Percentiles rank a stretch among this genome's conserved stretches.
phyloP scores from a whole-genome alignment of 2,113 vertebrate genomes.

The Rhineura floridana region DNA sequence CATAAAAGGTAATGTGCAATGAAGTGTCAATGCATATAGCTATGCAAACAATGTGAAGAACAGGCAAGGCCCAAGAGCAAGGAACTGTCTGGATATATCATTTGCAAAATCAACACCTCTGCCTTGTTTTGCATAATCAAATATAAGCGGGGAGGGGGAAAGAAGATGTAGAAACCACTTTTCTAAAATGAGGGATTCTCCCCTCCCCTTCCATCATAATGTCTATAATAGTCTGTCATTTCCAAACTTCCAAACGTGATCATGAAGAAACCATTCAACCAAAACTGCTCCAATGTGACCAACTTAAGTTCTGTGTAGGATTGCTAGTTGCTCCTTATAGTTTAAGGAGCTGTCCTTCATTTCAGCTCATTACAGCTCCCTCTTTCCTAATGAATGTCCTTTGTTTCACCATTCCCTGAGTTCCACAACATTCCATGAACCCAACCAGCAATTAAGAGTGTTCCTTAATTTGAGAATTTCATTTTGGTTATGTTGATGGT shows the following conservation, averaged over 20 bases:
- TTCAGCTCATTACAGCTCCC: not conserved
- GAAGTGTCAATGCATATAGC: constrained; percentile 28
- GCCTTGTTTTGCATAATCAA: constrained; percentile 9
- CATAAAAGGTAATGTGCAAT: constrained; percentile 35
- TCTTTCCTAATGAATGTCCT: not conserved
- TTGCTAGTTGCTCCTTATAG: not conserved
- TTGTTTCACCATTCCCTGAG: not conserved
- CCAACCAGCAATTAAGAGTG: not conserved
- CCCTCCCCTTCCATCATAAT: not conserved
- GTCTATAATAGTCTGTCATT: not conserved
- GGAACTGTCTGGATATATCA: constrained; percentile 27
- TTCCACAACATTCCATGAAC: not conserved
- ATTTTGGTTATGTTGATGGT: not conserved
- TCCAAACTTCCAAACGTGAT: not conserved
- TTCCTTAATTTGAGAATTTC: not conserved
- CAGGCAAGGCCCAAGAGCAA: constrained; percentile 19
- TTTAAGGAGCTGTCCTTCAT: not conserved
- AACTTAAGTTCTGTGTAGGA: not conserved
- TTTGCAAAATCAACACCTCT: constrained; percentile 28
- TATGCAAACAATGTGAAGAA: not conserved
- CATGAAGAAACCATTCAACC: not conserved
- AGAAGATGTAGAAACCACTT: constrained; percentile 14
- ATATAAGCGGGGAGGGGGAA: not conserved
- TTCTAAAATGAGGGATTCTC: not conserved
- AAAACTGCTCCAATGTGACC: not conserved